These are phyloP conservation scores for Pristionchus japonicus DNA, from an alignment of 2,888 invertebrate genomes.

Conservation along the genomic window DNA sequence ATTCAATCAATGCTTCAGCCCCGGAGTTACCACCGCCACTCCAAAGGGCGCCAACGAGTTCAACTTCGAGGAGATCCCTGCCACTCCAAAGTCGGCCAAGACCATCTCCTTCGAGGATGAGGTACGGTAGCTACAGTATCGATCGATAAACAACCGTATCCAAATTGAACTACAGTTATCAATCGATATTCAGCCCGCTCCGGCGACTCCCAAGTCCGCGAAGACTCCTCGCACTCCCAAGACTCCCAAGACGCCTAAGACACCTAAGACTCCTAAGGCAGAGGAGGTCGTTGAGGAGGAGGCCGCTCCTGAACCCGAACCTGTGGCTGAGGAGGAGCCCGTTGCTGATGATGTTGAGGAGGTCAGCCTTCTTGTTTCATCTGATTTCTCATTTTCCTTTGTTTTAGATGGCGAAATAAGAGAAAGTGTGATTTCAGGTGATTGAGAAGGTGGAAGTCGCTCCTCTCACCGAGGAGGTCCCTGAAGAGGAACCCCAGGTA, in stretches of 20 bases:
- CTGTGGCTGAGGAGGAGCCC: constrained; percentile 51
- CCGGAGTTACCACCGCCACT: constrained; percentile 52
- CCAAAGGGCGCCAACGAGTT: constrained; percentile 59
- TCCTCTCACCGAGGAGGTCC: constrained; percentile 44
- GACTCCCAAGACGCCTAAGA: constrained; percentile 67
- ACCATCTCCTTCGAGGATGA: constrained; percentile 46
- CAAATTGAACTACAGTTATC: not conserved
- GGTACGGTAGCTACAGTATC: too few species aligned
- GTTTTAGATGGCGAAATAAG: not conserved
- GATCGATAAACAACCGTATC: too few species aligned
- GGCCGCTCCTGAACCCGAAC: constrained; percentile 52
- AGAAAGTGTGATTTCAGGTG: constrained; percentile 16
- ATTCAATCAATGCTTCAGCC: not conserved
- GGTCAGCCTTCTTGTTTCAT: too few species aligned
- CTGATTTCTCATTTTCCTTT: too few species aligned
- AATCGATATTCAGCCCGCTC: constrained; percentile 23
- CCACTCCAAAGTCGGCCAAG: constrained; percentile 59
- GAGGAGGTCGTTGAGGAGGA: constrained; percentile 55
- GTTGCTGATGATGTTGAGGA: constrained; percentile 46
- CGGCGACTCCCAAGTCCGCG: constrained; percentile 52
- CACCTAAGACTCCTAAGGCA: constrained; percentile 57
- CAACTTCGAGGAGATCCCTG: constrained; percentile 65
- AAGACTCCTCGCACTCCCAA: constrained; percentile 68
- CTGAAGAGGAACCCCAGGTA: constrained; percentile 50
- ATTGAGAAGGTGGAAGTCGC: constrained; percentile 50